Evolutionary conservation across 92 coral and sea anemone genomes (phyloP).

Genomic region (Bergia sp.): DNA sequence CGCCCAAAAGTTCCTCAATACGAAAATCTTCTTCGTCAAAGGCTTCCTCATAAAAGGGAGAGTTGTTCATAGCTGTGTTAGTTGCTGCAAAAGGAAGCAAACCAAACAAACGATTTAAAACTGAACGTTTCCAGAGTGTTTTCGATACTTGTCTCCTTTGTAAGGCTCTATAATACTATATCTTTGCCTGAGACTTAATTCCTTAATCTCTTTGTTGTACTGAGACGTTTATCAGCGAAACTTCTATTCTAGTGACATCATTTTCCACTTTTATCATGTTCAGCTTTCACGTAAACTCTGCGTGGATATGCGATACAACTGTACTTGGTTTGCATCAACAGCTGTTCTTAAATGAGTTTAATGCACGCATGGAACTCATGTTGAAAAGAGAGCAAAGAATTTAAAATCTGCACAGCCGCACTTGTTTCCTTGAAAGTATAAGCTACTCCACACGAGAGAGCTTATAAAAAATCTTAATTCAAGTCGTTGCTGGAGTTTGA

Average conservation of each 20-base stretch:
- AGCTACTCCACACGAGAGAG: not conserved
- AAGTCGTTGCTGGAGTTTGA: too few relatives aligned
- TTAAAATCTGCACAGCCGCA: not conserved
- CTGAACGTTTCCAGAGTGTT: not conserved
- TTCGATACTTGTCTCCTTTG: not conserved
- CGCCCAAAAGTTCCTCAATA: conserved; percentile 69
- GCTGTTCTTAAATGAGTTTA: not conserved
- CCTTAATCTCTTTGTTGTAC: conserved; percentile 3
- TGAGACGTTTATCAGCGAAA: conserved; percentile 36
- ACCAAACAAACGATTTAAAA: not conserved
- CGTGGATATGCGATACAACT: not conserved
- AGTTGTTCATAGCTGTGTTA: not conserved
- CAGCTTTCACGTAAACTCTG: not conserved
- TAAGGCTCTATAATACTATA: not conserved
- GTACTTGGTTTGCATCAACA: not conserved
- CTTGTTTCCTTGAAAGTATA: not conserved
- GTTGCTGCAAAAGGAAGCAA: conserved; percentile 8
- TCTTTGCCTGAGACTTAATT: not conserved
- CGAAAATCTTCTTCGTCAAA: conserved; percentile 57
- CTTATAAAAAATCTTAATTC: not conserved
- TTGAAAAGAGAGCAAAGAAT: not conserved
- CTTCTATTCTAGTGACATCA: conserved; percentile 31
- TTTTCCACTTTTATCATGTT: not conserved
- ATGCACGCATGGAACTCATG: not conserved
- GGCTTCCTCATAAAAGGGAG: conserved; percentile 19